A percentile compares a stretch with the other conserved stretches of the same genome.
Evolutionary conservation across 2,888 invertebrate species (phyloP).

Genomic region (Megaustenia siamemsis): DNA sequence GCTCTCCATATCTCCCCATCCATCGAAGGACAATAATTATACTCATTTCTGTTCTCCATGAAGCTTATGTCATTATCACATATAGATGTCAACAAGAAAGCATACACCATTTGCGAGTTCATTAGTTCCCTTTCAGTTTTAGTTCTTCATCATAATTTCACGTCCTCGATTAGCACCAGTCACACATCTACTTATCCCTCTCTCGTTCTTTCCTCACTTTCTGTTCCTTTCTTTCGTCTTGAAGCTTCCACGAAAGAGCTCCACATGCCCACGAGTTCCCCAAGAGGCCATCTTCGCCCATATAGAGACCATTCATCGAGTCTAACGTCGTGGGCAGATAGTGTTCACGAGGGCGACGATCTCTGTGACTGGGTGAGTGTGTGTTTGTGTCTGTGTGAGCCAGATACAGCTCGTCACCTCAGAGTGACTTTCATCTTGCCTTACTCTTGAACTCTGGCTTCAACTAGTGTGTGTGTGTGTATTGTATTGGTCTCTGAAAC

Average conservation of each 20-base stretch:
- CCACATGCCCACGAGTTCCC: constrained; percentile 22
- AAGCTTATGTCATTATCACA: too few relatives aligned
- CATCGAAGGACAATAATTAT: too few relatives aligned
- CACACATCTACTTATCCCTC: not conserved
- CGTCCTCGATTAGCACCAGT: not conserved
- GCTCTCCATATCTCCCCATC: too few relatives aligned
- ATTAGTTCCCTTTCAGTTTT: not conserved
- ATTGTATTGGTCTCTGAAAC: too few relatives aligned
- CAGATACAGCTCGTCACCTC: too few relatives aligned
- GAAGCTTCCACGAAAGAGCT: constrained; percentile 25
- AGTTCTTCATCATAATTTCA: not conserved
- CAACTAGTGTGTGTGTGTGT: too few relatives aligned
- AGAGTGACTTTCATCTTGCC: too few relatives aligned
- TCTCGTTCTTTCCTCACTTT: constrained; percentile 32
- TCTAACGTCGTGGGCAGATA: not conserved
- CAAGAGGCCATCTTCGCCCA: constrained; percentile 9
- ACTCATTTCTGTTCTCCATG: too few relatives aligned
- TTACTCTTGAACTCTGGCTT: too few relatives aligned
- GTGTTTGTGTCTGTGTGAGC: constrained; percentile 14
- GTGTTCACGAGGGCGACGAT: constrained; percentile 14
- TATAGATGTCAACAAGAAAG: too few relatives aligned
- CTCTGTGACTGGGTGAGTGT: constrained; percentile 30
- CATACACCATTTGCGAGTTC: too few relatives aligned
- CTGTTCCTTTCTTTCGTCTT: constrained; percentile 21
- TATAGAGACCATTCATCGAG: constrained; percentile 10